A percentile compares a stretch with the other conserved stretches of the same genome.
Conservation (phyloP, 2,888 invertebrate species). For the Cryptocheilus praepositus region DNA sequence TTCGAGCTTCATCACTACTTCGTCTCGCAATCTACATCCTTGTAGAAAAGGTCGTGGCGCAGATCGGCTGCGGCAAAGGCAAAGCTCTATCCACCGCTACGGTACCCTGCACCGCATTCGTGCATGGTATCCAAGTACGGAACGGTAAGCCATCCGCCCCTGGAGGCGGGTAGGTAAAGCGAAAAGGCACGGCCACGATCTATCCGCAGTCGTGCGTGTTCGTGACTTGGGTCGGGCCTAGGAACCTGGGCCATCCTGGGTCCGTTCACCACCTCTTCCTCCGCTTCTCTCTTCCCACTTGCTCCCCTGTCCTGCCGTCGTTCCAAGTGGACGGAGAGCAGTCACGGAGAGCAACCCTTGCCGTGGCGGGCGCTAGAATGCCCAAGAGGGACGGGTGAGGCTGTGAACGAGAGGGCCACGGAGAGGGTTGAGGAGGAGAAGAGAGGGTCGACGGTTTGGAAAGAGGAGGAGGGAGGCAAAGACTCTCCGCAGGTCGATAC, state of each 20-base stretch:
- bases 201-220: conserved; percentile 65
- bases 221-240: conserved; percentile 63
- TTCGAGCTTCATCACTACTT: too few relatives aligned
- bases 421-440: conserved; percentile 50
- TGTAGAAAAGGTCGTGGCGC: too few relatives aligned
- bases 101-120: too few relatives aligned
- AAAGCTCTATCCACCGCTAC: too few relatives aligned
- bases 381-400: conserved; percentile 52
- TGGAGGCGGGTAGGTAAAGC: conserved; percentile 45
- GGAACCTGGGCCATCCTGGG: conserved; percentile 24
- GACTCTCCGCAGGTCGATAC: conserved; percentile 71
- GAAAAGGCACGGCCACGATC: conserved; percentile 52
- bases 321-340: conserved; percentile 44
- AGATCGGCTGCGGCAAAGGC: too few relatives aligned
- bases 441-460: conserved; percentile 56
- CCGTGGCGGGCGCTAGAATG: conserved; percentile 56
- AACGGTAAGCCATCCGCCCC: conserved; percentile 40
- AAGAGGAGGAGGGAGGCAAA: conserved; percentile 60
- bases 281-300: conserved; percentile 11
- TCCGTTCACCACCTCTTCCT: conserved; percentile 28
- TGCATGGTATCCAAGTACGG: not conserved
- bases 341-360: conserved; percentile 66
- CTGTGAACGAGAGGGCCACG: conserved; percentile 29
- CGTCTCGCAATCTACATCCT: too few relatives aligned
- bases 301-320: conserved; percentile 25